These are phyloP conservation scores for Endomychus coccineus DNA, from an alignment of 2,888 invertebrate species.

Conservation along the genomic window DNA sequence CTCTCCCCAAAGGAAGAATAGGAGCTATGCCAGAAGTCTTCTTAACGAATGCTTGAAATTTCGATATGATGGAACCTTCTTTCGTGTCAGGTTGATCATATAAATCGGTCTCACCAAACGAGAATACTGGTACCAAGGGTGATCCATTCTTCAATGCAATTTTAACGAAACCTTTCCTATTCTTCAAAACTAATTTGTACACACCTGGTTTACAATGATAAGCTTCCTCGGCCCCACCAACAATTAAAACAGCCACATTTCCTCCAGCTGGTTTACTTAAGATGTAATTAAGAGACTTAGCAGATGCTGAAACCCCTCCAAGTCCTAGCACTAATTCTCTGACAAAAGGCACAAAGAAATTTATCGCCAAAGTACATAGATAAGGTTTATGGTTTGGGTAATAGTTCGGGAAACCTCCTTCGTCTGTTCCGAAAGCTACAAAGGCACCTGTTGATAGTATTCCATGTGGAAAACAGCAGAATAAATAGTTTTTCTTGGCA, in stretches of 20 bases:
- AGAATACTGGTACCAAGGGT: slow-evolving; percentile 78
- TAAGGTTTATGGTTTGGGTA: slow-evolving; percentile 10
- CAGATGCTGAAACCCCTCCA: slow-evolving; percentile 53
- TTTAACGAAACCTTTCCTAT: slow-evolving; percentile 55
- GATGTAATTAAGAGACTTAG: slow-evolving; percentile 58
- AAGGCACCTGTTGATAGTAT: slow-evolving; percentile 70
- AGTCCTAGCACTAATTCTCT: slow-evolving; percentile 53
- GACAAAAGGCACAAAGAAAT: slow-evolving; percentile 6
- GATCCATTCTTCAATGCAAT: slow-evolving; percentile 51
- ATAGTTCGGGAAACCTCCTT: not conserved
- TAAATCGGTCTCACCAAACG: slow-evolving; percentile 85
- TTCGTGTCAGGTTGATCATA: slow-evolving; percentile 70
- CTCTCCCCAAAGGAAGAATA: slow-evolving; percentile 70
- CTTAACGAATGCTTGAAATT: slow-evolving; percentile 61
- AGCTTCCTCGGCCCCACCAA: slow-evolving; percentile 87
- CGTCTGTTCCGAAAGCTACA: slow-evolving; percentile 62
- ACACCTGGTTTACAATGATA: slow-evolving; percentile 72
- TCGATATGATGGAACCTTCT: slow-evolving; percentile 59
- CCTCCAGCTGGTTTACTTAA: slow-evolving; percentile 50
- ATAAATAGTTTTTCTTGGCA: slow-evolving; percentile 69
- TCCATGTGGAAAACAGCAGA: slow-evolving; percentile 87
- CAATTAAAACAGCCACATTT: slow-evolving; percentile 63
- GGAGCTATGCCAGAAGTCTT: slow-evolving; percentile 68
- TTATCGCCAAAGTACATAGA: slow-evolving; percentile 2
- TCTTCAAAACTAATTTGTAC: slow-evolving; percentile 63